These are phyloP conservation scores for Proterorhinus semilunaris DNA, from an alignment of 2,113 vertebrate genomes.

Conservation along the genomic window DNA sequence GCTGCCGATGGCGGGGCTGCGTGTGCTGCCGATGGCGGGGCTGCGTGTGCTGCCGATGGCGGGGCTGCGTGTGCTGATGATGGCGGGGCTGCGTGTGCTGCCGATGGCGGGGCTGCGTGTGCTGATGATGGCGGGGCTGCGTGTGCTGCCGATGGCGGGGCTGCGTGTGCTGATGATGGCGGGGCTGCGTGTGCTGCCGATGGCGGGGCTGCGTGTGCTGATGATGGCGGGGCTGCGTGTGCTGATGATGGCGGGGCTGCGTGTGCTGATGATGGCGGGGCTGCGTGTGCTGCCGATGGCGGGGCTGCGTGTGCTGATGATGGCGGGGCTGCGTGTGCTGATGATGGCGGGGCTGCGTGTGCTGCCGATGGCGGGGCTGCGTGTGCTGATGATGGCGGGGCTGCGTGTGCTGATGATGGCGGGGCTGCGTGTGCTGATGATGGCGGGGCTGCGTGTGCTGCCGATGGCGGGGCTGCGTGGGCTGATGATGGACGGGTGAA, in stretches of 20 bases:
- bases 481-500: constrained; percentile 4
- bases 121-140: not conserved
- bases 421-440: not conserved
- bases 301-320: no score
- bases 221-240: not conserved
- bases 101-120: not conserved
- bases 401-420: no score
- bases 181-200: not conserved
- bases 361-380: not conserved
- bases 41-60: not conserved
- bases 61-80: no score
- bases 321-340: not conserved
- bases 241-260: constrained; percentile 3
- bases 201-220: no score
- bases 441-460: no score
- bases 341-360: constrained; percentile 3
- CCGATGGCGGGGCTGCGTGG: not conserved
- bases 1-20: constrained; percentile 1
- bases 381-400: constrained; percentile 3
- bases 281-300: not conserved
- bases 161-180: no score
- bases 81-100: not conserved
- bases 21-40: not conserved
- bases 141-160: constrained; percentile 1
- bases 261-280: not conserved